Conservation (phyloP, 2,888 invertebrate species). For the Epinotia nisella region DNA sequence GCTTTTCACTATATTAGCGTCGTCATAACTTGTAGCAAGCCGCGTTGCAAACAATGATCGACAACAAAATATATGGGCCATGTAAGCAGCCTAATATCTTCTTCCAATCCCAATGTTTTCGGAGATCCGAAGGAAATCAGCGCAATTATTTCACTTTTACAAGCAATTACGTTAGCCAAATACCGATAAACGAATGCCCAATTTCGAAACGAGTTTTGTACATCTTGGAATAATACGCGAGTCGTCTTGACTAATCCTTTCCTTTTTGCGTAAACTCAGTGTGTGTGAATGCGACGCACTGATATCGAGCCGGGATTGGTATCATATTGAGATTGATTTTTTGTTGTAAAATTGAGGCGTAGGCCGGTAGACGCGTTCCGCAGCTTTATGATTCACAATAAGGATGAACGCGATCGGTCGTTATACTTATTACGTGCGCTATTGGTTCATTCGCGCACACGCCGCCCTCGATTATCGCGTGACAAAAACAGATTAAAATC, state of each 20-base stretch:
- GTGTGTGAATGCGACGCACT: too few relatives aligned
- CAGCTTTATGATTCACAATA: constrained; percentile 24
- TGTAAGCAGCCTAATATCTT: background rate
- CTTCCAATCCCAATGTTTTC: background rate
- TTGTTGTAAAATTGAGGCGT: background rate
- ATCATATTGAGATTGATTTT: background rate
- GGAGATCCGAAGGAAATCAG: constrained; percentile 11
- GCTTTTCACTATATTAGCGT: too few relatives aligned
- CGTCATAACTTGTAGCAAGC: too few relatives aligned
- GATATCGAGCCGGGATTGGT: background rate
- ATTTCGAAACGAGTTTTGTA: background rate
- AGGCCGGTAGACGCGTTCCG: constrained; percentile 14
- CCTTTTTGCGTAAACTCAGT: background rate
- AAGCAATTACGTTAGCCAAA: constrained; percentile 36
- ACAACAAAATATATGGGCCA: background rate
- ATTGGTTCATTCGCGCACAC: background rate
- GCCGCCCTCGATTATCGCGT: background rate
- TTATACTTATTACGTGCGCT: background rate
- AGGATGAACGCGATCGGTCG: constrained; percentile 22
- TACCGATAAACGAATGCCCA: constrained; percentile 28
- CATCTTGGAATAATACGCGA: background rate
- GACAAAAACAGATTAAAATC: background rate
- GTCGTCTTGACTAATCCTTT: background rate
- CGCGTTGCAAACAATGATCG: background rate
- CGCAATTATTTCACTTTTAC: constrained; percentile 32